Percentiles rank a stretch among this genome's conserved stretches.
phyloP scores from a whole-genome alignment of 2,888 invertebrate species.

The Melanostoma scalare region DNA sequence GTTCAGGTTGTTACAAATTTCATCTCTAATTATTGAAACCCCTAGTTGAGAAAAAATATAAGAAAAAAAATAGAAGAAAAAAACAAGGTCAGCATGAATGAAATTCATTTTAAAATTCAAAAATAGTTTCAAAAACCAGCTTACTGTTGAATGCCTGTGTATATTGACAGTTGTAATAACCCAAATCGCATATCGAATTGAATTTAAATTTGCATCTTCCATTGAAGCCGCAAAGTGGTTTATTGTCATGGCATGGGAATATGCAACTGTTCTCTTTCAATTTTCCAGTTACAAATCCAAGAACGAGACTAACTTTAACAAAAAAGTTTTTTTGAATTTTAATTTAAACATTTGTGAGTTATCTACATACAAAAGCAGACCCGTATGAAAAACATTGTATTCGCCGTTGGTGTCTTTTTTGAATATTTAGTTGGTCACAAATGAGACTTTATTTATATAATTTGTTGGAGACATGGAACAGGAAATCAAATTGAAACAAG shows the following conservation, averaged over 20 bases:
- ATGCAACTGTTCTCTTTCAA: slow-evolving; percentile 6
- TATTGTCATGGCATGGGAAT: slow-evolving; percentile 14
- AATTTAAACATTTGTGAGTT: too few relatives aligned
- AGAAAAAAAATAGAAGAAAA: not conserved
- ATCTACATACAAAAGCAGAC: slow-evolving; percentile 20
- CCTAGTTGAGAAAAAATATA: not conserved
- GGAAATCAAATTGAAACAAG: too few relatives aligned
- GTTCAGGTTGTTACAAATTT: not conserved
- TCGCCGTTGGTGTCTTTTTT: too few relatives aligned
- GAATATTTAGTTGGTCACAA: too few relatives aligned
- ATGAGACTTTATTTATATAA: too few relatives aligned
- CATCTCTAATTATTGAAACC: slow-evolving; percentile 12
- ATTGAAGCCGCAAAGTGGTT: slow-evolving; percentile 27
- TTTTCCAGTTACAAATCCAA: not conserved
- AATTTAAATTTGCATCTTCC: slow-evolving; percentile 45
- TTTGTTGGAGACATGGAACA: too few relatives aligned
- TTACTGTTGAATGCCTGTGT: slow-evolving; percentile 16
- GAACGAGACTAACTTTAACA: not conserved
- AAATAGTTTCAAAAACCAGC: not conserved
- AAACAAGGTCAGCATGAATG: not conserved
- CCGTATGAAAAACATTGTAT: not conserved
- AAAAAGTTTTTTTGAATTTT: too few relatives aligned
- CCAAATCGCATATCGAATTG: slow-evolving; percentile 32
- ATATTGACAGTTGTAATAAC: slow-evolving; percentile 52
- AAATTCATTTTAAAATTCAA: too few relatives aligned